Evolutionary conservation across 2,888 invertebrate species (phyloP).

Genomic region (Aphodius granarius): DNA sequence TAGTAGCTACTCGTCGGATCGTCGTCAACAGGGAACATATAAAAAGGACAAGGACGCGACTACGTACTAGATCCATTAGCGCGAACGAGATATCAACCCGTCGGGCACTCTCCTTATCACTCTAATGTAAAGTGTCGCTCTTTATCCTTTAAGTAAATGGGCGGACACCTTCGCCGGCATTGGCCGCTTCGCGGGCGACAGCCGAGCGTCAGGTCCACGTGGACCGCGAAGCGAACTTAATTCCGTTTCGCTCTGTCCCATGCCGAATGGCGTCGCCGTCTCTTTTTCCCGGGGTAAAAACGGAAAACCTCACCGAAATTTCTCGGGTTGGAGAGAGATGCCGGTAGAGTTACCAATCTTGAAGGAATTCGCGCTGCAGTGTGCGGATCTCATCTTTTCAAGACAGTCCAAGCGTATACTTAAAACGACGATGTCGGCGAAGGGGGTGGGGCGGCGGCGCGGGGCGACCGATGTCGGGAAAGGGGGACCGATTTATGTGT

Average conservation of each 20-base stretch:
- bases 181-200: slow-evolving; percentile 37
- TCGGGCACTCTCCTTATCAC: slow-evolving; percentile 45
- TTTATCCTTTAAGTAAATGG: slow-evolving; percentile 54
- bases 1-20: slow-evolving; percentile 48
- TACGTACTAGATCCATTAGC: slow-evolving; percentile 38
- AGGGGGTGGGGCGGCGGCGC: slow-evolving; percentile 5
- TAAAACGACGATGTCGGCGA: slow-evolving; percentile 40
- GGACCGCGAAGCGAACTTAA: slow-evolving; percentile 34
- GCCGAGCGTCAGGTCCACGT: slow-evolving; percentile 48
- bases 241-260: not conserved
- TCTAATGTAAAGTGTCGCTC: slow-evolving; percentile 49
- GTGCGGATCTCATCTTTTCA: slow-evolving; percentile 53
- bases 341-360: slow-evolving; percentile 44
- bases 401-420: slow-evolving; percentile 53
- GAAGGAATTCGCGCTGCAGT: slow-evolving; percentile 49
- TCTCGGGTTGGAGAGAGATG: slow-evolving; percentile 38
- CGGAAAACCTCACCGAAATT: slow-evolving; percentile 1
- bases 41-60: slow-evolving; percentile 46
- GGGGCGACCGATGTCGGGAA: slow-evolving; percentile 18
- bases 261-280: slow-evolving; percentile 32
- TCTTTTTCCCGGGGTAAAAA: slow-evolving; percentile 38
- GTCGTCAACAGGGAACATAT: slow-evolving; percentile 22
- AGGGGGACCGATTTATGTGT: slow-evolving; percentile 46
- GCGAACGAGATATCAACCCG: slow-evolving; percentile 38
- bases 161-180: slow-evolving; percentile 41